Conservation (phyloP, 2,888 invertebrate species). For the Conops quadrifasciatus region DNA sequence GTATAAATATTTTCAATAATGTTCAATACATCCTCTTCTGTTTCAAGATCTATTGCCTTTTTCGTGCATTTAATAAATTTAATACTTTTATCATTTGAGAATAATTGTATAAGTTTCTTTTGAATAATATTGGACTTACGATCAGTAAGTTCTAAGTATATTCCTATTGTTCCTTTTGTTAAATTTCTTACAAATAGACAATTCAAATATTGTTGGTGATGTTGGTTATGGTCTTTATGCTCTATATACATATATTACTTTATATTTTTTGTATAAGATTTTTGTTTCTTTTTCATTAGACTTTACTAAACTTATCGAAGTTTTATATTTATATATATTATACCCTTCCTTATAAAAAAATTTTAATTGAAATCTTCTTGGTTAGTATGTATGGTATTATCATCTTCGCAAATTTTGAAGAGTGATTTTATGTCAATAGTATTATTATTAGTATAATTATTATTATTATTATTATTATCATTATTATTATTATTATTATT, state of each 20-base stretch:
- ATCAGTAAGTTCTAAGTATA: constrained; percentile 20
- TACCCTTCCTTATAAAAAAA: not conserved
- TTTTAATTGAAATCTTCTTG: constrained; percentile 21
- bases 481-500: constrained; percentile 35
- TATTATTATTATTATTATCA: constrained; percentile 34
- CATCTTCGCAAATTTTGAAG: constrained; percentile 38
- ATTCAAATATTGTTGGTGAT: not conserved
- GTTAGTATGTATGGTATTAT: constrained; percentile 41
- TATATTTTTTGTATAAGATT: constrained; percentile 1
- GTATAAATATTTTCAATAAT: constrained; percentile 9
- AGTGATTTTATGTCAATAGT: constrained; percentile 37
- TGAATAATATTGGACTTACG: constrained; percentile 30
- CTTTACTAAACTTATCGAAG: not conserved
- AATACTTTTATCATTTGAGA: constrained; percentile 20
- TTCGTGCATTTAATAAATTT: constrained; percentile 33
- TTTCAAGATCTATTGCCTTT: constrained; percentile 24
- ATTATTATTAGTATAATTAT: constrained; percentile 34
- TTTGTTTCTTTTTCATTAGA: not conserved
- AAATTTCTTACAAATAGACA: not conserved
- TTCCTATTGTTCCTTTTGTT: constrained; percentile 31
- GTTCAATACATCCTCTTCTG: constrained; percentile 27
- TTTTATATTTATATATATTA: not conserved
- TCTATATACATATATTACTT: not conserved
- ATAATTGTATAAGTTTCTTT: constrained; percentile 26
- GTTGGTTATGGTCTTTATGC: not conserved